Conservation (phyloP, 1,140 invertebrate genomes). For the Wiebesia pumilae region DNA sequence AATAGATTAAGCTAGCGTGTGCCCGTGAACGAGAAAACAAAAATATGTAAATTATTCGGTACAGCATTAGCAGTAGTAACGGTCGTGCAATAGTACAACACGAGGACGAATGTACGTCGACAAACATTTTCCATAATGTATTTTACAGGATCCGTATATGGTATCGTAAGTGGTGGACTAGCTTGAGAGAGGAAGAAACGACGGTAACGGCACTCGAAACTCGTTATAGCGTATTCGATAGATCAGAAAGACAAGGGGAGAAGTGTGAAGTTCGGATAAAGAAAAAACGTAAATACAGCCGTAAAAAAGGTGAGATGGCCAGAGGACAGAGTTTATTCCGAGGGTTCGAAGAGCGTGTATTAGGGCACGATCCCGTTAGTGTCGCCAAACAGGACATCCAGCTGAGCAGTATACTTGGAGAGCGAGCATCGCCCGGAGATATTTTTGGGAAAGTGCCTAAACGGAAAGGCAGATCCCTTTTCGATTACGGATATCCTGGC, state of each 20-base stretch:
- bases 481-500: conserved; percentile 49
- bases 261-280: background rate
- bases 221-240: conserved; percentile 59
- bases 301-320: conserved; percentile 29
- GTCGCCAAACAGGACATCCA: conserved; percentile 42
- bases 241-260: background rate
- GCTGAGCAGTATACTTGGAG: conserved; percentile 23
- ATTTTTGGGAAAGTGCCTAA: conserved; percentile 54
- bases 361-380: conserved; percentile 52
- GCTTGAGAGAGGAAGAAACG: background rate
- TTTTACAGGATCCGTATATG: background rate
- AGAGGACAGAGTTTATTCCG: conserved; percentile 55
- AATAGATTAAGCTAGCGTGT: too few species aligned
- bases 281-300: background rate
- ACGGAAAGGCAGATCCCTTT: conserved; percentile 44
- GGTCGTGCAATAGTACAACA: conserved; percentile 49
- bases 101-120: conserved; percentile 52
- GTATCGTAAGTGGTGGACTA: background rate
- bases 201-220: background rate
- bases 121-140: background rate
- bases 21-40: conserved; percentile 40
- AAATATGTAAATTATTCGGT: background rate
- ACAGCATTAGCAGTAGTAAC: background rate
- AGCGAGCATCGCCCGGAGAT: conserved; percentile 42
- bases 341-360: conserved; percentile 54